Percentiles rank a stretch among this genome's conserved stretches.
These are phyloP conservation scores for Leptinotarsa tumamoca DNA, from an alignment of 2,888 invertebrate genomes.

Conservation along the genomic window DNA sequence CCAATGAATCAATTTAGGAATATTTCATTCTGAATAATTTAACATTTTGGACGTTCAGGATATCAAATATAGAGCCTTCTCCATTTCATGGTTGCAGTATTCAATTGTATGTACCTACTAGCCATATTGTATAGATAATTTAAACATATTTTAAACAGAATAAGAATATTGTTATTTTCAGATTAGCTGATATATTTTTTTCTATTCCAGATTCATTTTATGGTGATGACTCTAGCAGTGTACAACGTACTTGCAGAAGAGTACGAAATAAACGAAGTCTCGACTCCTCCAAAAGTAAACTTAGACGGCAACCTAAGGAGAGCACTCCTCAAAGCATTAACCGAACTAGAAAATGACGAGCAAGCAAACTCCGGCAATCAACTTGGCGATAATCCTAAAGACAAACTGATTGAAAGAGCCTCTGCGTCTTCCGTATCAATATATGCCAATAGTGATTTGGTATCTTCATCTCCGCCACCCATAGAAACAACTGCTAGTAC, in stretches of 20 bases:
- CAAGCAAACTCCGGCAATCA: slow-evolving; percentile 65
- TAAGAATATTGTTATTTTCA: too few species aligned
- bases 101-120: too few species aligned
- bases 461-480: slow-evolving; percentile 63
- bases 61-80: too few species aligned
- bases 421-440: slow-evolving; percentile 73
- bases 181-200: not conserved
- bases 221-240: slow-evolving; percentile 16
- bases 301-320: slow-evolving; percentile 81
- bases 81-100: too few species aligned
- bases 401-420: slow-evolving; percentile 65
- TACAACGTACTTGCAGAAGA: slow-evolving; percentile 28
- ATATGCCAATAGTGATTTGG: slow-evolving; percentile 51
- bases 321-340: slow-evolving; percentile 81
- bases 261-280: slow-evolving; percentile 30
- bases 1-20: too few species aligned
- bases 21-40: too few species aligned
- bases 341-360: slow-evolving; percentile 78
- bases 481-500: slow-evolving; percentile 30
- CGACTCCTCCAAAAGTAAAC: slow-evolving; percentile 63
- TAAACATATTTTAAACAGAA: too few species aligned
- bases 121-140: too few species aligned
- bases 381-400: slow-evolving; percentile 56
- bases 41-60: too few species aligned
- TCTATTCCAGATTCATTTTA: slow-evolving; percentile 32